Conservation (phyloP, 2,797 vertebrate genomes). For the Ispidina picta region DNA sequence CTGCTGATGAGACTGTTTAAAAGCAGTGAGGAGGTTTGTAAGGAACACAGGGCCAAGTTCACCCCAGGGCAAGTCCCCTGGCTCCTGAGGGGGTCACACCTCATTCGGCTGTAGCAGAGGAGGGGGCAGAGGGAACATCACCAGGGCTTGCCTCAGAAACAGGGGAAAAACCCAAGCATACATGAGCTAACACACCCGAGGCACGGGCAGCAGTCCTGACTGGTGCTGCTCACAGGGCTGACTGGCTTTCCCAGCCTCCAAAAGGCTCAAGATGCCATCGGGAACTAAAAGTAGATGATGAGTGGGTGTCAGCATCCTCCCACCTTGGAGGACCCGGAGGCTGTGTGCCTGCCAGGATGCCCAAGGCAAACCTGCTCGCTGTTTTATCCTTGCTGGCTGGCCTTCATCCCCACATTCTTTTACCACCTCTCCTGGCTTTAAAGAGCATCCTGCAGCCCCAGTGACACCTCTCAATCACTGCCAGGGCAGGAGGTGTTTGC, state of each 20-base stretch:
- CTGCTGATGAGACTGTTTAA: background rate
- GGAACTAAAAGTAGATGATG: background rate
- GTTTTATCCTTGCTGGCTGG: background rate
- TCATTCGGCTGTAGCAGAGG: background rate
- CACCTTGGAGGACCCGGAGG: background rate
- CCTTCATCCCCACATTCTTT: background rate
- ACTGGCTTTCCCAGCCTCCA: accelerated
- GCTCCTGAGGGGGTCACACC: background rate
- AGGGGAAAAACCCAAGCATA: accelerated
- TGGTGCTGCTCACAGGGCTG: background rate
- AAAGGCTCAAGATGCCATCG: background rate
- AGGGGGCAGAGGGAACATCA: background rate
- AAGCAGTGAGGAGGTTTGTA: background rate
- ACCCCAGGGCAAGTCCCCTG: background rate
- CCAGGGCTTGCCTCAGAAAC: background rate
- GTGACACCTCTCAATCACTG: background rate
- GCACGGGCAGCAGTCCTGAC: accelerated
- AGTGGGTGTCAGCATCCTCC: background rate
- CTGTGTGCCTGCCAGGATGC: background rate
- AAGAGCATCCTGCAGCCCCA: slow-evolving; percentile 4
- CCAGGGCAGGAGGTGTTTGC: background rate
- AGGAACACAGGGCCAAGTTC: background rate
- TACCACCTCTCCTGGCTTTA: background rate
- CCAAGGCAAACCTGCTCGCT: slow-evolving; percentile 18
- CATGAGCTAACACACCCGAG: background rate